phyloP scores from a whole-genome alignment of 1,140 invertebrate species.

The Cotesia vestalis region DNA sequence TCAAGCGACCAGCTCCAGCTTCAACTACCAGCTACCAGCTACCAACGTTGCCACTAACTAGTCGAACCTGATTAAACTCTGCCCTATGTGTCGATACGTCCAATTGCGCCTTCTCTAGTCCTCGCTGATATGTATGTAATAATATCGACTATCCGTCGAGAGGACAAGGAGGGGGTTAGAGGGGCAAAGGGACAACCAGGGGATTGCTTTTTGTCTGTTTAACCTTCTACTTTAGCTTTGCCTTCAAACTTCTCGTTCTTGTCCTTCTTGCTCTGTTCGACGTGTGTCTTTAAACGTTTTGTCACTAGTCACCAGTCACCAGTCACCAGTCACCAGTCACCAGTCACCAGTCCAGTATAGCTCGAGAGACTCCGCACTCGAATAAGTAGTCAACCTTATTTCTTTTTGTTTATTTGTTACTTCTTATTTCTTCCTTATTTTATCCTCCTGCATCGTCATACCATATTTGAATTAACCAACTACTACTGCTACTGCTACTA shows the following conservation, averaged over 20 bases:
- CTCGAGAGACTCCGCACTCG: neutral
- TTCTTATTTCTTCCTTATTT: too few species aligned
- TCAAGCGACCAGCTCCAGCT: slow-evolving; percentile 13
- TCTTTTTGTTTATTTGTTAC: neutral
- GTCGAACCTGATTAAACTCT: slow-evolving; percentile 66
- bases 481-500: too few species aligned
- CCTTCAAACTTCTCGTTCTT: neutral
- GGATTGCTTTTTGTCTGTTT: too few species aligned
- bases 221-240: too few species aligned
- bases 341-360: neutral
- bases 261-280: slow-evolving; percentile 31
- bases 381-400: neutral
- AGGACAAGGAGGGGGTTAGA: too few species aligned
- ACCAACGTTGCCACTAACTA: slow-evolving; percentile 56
- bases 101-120: too few species aligned
- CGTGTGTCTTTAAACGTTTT: slow-evolving; percentile 36
- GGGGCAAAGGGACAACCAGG: too few species aligned
- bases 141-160: too few species aligned
- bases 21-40: slow-evolving; percentile 56
- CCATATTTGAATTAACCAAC: too few species aligned
- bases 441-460: too few species aligned
- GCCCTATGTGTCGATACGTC: slow-evolving; percentile 53
- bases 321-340: neutral
- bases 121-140: too few species aligned
- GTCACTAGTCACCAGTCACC: slow-evolving; percentile 1